phyloP scores from a whole-genome alignment of 2,797 vertebrate species.

The Mastacembelus armatus region DNA sequence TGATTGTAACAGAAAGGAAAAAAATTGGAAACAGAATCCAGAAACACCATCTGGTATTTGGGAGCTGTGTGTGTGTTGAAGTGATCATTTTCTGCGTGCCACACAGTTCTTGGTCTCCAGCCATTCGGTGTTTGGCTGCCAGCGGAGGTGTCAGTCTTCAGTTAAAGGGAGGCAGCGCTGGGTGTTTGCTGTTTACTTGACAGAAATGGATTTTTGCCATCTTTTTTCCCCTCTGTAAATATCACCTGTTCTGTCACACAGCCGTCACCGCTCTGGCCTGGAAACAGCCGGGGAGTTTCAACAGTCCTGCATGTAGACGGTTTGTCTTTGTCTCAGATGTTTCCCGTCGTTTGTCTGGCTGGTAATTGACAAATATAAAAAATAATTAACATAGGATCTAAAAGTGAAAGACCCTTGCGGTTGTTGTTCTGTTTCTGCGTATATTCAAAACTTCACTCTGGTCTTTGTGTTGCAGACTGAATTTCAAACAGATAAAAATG shows the following conservation, averaged over 20 bases:
- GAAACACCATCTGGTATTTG: slow-evolving; percentile 98
- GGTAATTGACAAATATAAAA: not conserved
- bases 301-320: not conserved
- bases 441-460: too few relatives aligned
- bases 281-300: not conserved
- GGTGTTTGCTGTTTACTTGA: slow-evolving; percentile 71
- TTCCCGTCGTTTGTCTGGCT: slow-evolving; percentile 22
- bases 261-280: slow-evolving; percentile 31
- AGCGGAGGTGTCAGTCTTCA: slow-evolving; percentile 96
- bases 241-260: slow-evolving; percentile 65
- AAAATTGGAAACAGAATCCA: slow-evolving; percentile 92
- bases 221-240: slow-evolving; percentile 40
- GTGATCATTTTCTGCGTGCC: slow-evolving; percentile 87
- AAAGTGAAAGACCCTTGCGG: too few relatives aligned
- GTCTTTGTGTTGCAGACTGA: too few relatives aligned
- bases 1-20: slow-evolving; percentile 89
- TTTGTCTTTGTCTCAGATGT: not conserved
- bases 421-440: too few relatives aligned
- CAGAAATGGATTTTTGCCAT: slow-evolving; percentile 75
- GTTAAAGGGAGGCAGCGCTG: slow-evolving; percentile 69
- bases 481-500: too few relatives aligned
- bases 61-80: slow-evolving; percentile 80
- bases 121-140: slow-evolving; percentile 93
- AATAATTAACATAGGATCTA: not conserved
- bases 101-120: slow-evolving; percentile 93